Base-by-base conservation (phyloP, 2,888 invertebrate genomes). In the Sicus ferrugineus region DNA sequence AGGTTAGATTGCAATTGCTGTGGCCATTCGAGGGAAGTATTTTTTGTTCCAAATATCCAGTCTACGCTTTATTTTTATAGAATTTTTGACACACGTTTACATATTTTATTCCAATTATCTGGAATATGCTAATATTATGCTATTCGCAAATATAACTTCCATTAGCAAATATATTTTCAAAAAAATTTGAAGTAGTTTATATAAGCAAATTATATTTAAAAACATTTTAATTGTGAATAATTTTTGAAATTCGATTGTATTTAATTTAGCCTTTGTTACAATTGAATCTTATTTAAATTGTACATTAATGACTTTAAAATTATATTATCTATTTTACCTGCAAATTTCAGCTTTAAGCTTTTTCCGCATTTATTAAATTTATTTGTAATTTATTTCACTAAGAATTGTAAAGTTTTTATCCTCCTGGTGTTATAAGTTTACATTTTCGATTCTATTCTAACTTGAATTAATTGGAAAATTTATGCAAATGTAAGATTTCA, bases 281-380 rank as follows among this genome's bases (percentile, higher is more conserved):
- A 62, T 38, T n/a, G n/a, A n/a, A n/a, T n/a, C n/a, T n/a, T n/a
- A n/a, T n/a, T 42, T 66, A 42, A 34, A 38, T 68, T 62, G 54
- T 62, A 62, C 19, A 46, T 48, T 58, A 34, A 23, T 54, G 38
- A 54, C 23, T 42, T 52, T 65, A 26, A 34, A 23, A 65, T 65
- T 65, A 54, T 65, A 65, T 34, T 65, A 21, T 54, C 2, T n/a
- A 4, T n/a, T n/a, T n/a, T n/a, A n/a, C n/a, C n/a, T n/a, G 50
- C 3, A 26, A 62, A 62, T 7, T 46, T 30, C n/a, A n/a, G n/a
- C n/a, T n/a, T n/a, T n/a, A n/a, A 11, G 38, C 38, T 9, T 38
- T 9, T 38, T 6, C 38, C 38, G 38, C 11, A 9, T 38, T 38
- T 6, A 38, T 52, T 14, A 23, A 52, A 21, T 52, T 52, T 52